phyloP scores from a whole-genome alignment of 2,888 invertebrate genomes.

The Thymelicus lineola region DNA sequence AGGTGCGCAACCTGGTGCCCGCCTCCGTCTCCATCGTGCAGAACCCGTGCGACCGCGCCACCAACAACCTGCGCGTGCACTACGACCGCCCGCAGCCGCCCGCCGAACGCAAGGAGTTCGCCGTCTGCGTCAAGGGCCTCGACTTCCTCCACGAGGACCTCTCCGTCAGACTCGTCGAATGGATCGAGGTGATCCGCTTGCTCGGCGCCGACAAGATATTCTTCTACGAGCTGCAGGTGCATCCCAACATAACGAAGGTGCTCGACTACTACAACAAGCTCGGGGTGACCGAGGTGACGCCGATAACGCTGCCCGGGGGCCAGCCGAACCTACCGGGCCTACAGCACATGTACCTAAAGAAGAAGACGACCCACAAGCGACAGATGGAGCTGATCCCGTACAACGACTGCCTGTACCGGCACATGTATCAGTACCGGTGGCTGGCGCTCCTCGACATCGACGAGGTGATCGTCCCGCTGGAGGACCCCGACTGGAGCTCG shows the following conservation, averaged over 20 bases:
- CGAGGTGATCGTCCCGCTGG: conserved; percentile 96
- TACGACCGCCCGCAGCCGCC: conserved; percentile 87
- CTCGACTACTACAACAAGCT: conserved; percentile 87
- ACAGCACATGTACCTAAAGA: conserved; percentile 94
- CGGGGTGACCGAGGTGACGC: conserved; percentile 90
- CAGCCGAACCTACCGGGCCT: conserved; percentile 96
- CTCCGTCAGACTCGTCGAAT: conserved; percentile 95
- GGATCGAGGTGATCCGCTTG: conserved; percentile 95
- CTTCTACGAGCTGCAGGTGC: conserved; percentile 96
- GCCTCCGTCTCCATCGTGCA: conserved; percentile 95
- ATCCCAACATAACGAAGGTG: conserved; percentile 95
- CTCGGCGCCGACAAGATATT: conserved; percentile 96
- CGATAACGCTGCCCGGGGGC: conserved; percentile 93
- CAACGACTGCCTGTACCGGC: conserved; percentile 97
- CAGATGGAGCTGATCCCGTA: conserved; percentile 98
- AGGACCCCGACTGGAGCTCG: conserved; percentile 89
- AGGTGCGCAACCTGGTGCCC: conserved; percentile 89
- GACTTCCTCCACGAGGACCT: conserved; percentile 97
- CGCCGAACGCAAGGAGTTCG: conserved; percentile 90
- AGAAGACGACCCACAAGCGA: conserved; percentile 96
- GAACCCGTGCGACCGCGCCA: conserved; percentile 93
- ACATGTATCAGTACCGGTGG: conserved; percentile 95
- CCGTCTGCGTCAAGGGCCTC: conserved; percentile 97
- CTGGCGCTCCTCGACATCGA: conserved; percentile 97
- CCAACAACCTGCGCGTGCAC: conserved; percentile 93